A percentile compares a stretch with the other conserved stretches of the same genome.
Evolutionary conservation across 2,888 invertebrate genomes (phyloP).

Genomic region (Pseudanteris insignis): DNA sequence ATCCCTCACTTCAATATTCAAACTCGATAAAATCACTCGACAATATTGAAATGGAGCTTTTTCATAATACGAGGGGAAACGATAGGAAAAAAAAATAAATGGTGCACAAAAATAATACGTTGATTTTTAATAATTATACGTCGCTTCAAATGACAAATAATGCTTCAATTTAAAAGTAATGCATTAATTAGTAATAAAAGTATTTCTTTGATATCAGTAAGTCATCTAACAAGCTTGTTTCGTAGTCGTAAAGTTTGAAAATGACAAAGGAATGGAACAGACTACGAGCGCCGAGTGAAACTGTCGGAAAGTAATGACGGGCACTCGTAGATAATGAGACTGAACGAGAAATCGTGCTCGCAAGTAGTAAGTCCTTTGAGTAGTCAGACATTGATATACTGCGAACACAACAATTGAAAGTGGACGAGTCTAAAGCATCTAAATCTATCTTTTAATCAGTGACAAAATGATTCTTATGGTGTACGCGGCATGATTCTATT

Average conservation of each 20-base stretch:
- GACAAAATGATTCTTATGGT: no score
- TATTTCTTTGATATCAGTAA: constrained; percentile 24
- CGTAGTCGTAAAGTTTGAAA: constrained; percentile 29
- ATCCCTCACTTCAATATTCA: no score
- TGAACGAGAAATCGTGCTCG: constrained; percentile 34
- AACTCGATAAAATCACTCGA: no score
- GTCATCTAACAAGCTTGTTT: constrained; percentile 26
- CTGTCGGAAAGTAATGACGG: constrained; percentile 39
- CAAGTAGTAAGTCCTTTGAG: constrained; percentile 38
- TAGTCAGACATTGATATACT: constrained; percentile 41
- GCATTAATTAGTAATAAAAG: constrained; percentile 17
- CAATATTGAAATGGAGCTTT: no score
- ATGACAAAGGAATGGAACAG: constrained; percentile 31
- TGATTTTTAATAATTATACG: no score
- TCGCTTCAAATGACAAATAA: no score
- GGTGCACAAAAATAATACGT: no score
- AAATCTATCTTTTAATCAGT: constrained; percentile 26
- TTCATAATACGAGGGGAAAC: no score
- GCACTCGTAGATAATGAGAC: constrained; percentile 40
- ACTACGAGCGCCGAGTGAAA: constrained; percentile 30
- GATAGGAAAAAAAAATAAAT: no score
- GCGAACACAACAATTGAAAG: constrained; percentile 33
- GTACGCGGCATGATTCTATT: no score
- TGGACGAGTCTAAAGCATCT: constrained; percentile 22
- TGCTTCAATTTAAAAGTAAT: constrained; percentile 6